Evolutionary conservation across 1,140 invertebrate species (phyloP).

Genomic region (Cherax quadricarinatus): DNA sequence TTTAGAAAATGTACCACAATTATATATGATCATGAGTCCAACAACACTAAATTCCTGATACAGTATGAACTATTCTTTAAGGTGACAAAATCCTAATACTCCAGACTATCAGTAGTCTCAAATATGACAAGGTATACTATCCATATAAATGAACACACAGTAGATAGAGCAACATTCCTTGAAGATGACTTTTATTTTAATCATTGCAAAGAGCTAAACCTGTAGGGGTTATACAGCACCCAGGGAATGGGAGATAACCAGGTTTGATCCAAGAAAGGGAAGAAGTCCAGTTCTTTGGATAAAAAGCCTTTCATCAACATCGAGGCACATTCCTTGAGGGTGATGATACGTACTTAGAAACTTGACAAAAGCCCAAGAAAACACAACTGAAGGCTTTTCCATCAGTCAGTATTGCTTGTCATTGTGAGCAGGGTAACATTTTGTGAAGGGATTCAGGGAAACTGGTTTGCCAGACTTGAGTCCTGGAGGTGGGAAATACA

Average conservation of each 20-base stretch:
- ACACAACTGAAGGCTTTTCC: not conserved
- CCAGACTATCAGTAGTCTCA: not conserved
- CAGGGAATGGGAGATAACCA: no score
- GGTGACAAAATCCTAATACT: not conserved
- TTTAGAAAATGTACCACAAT: slow-evolving; percentile 44
- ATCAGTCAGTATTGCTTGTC: slow-evolving; percentile 1
- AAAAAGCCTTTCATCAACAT: not conserved
- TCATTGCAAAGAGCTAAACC: no score
- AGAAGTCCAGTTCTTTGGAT: no score
- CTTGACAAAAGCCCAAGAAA: not conserved
- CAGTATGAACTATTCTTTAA: not conserved
- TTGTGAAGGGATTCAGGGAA: no score
- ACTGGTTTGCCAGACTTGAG: no score
- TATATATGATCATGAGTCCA: slow-evolving; percentile 26
- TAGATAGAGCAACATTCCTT: not conserved
- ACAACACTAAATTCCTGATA: slow-evolving; percentile 6
- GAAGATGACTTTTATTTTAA: no score
- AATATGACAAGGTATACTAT: not conserved
- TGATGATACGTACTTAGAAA: not conserved
- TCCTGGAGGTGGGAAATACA: no score
- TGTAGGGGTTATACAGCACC: no score
- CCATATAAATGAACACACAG: not conserved
- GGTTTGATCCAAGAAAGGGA: no score
- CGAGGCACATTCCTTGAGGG: not conserved
- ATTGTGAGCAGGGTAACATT: not conserved